Base-by-base conservation (phyloP, 2,797 vertebrate species). In the Ammospiza maritima region DNA sequence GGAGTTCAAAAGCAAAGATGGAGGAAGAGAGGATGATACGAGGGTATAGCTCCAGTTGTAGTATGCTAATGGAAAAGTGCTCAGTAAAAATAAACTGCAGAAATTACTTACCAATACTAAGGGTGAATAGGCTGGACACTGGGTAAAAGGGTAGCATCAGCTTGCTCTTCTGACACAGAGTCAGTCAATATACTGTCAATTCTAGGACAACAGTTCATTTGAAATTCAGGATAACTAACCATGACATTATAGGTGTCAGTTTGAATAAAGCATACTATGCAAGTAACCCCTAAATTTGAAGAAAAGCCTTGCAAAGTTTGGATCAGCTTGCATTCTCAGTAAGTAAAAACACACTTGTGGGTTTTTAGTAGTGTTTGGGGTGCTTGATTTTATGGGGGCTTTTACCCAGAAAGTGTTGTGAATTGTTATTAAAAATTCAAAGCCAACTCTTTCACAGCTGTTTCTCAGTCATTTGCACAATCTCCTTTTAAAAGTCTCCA, bases 351-450 rank as follows among this genome's bases (percentile, higher is more conserved):
- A 8, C 1, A 29, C 2, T 65, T 60, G 3, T n/a, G 30, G 10
- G 4, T 1, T 62, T 71, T 76, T 13, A 62, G 23, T 11, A 67
- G 34, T 3, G 22, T 32, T 51, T 20, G 10, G 1, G 4, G 5
- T 66, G 5, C 17, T 58, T 67, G 30, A 34, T 50, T 54, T 12
- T 48, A 29, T 9, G 9, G 17, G 0, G 0, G 4, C 50, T 64
- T 69, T 45, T 51, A 69, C 3, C 6, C n/a, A 81, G 45, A 73
- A 16, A 38, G 5, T 29, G 11, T n/a, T n/a, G 13, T 47, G 4
- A 17, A 14, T 61, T 85, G 70, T 23, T 61, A 17, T 51, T 34
- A 81, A 73, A 47, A 88, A 64, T 23, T 45, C 20, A 56, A 54
- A 73, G 74, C 26, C 32, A 17, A 17, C 10, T 47, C 9, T 40